Evolutionary conservation across 2,797 vertebrate genomes (phyloP).

Genomic region (Neosilurus hyrtlii): DNA sequence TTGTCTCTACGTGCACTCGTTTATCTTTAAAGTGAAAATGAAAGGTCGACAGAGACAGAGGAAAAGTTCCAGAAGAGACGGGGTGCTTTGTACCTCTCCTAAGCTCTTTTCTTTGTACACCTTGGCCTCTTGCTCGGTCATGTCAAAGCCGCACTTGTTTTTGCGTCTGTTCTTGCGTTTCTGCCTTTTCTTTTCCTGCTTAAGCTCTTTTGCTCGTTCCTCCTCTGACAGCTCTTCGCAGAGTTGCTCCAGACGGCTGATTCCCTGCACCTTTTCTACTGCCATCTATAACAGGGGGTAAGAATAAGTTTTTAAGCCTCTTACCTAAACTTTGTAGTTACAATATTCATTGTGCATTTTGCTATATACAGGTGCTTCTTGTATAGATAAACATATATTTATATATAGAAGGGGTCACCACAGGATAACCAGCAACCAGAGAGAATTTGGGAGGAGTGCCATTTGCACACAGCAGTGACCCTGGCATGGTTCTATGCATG

Average conservation of each 20-base stretch:
- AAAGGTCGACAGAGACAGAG: not conserved
- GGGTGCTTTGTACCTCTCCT: slow-evolving; percentile 76
- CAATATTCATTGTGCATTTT: not conserved
- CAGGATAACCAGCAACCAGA: not conserved
- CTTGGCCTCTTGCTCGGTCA: slow-evolving; percentile 72
- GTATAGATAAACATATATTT: not conserved
- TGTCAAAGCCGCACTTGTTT: slow-evolving; percentile 91
- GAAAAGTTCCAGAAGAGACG: not conserved
- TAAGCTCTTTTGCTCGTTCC: slow-evolving; percentile 90
- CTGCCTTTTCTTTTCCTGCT: slow-evolving; percentile 96
- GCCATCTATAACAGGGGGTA: slow-evolving; percentile 77
- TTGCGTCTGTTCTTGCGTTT: slow-evolving; percentile 95
- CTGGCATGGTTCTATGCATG: not conserved
- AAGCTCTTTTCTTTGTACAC: slow-evolving; percentile 78
- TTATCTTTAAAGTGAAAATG: not conserved
- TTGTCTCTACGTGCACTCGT: not conserved
- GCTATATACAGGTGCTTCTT: not conserved
- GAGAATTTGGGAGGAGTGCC: not conserved
- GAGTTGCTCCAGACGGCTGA: slow-evolving; percentile 93
- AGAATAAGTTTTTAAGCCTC: not conserved
- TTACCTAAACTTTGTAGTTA: not conserved
- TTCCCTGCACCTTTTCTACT: slow-evolving; percentile 94
- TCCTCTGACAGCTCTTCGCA: slow-evolving; percentile 96
- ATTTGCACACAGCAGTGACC: no score
- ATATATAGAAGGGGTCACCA: not conserved